Evolutionary conservation across 2,113 vertebrate genomes (phyloP).

Genomic region (Pogonocichla stellata): DNA sequence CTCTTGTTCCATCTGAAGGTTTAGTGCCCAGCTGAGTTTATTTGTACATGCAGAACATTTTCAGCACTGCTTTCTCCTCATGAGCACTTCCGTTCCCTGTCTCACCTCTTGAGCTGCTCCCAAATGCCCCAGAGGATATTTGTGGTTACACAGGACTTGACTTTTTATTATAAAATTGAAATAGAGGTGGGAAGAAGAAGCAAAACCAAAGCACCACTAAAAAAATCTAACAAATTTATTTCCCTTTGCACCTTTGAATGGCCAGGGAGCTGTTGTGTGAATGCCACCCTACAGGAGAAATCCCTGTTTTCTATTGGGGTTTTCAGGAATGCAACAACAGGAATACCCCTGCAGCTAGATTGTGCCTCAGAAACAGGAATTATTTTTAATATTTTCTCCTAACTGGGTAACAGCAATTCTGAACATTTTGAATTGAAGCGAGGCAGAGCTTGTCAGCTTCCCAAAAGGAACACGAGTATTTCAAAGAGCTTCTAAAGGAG

Average conservation of each 20-base stretch:
- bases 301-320: not conserved
- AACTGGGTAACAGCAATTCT: not conserved
- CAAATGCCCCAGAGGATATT: not conserved
- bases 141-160: not conserved
- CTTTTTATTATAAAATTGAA: not conserved
- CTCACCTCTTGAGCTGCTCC: not conserved
- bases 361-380: not conserved
- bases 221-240: not conserved
- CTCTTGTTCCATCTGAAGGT: not conserved
- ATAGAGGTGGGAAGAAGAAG: not conserved
- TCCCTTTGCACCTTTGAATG: not conserved
- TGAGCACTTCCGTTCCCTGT: not conserved
- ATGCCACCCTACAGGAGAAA: not conserved
- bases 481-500: slow-evolving; percentile 53
- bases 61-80: not conserved
- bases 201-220: not conserved
- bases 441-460: slow-evolving; percentile 44
- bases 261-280: not conserved
- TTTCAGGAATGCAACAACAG: not conserved
- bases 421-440: not conserved
- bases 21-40: not conserved
- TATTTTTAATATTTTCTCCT: not conserved
- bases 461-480: not conserved
- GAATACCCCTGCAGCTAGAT: not conserved
- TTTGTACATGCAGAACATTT: not conserved